A percentile compares a stretch with the other conserved stretches of the same genome.
phyloP scores from a whole-genome alignment of 1,140 invertebrate genomes.

The Babylonia areolata region DNA sequence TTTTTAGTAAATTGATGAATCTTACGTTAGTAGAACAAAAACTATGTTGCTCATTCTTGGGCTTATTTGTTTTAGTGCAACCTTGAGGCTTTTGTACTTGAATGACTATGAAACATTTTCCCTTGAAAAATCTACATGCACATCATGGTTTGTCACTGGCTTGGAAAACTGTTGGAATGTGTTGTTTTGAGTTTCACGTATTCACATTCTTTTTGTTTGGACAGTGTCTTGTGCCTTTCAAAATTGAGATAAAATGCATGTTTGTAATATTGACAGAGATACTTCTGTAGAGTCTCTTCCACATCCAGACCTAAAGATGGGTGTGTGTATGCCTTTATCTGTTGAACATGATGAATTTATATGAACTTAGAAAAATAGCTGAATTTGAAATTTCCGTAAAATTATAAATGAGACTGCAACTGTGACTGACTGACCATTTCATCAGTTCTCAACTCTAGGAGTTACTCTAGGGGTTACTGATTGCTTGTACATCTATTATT shows the following conservation, averaged over 20 bases:
- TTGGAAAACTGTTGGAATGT: not conserved
- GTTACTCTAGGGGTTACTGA: too few species aligned
- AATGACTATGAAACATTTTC: not conserved
- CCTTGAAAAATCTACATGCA: not conserved
- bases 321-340: too few species aligned
- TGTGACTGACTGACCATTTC: too few species aligned
- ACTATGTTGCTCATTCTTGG: not conserved
- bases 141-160: not conserved
- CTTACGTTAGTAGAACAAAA: too few species aligned
- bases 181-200: not conserved
- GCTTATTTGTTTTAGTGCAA: not conserved
- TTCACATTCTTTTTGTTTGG: not conserved
- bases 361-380: too few species aligned
- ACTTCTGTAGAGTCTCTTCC: not conserved
- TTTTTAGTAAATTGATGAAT: too few species aligned
- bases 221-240: not conserved
- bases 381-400: too few species aligned
- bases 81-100: constrained; percentile 3
- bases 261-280: not conserved
- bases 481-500: too few species aligned
- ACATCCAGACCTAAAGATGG: not conserved
- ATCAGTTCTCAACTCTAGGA: too few species aligned
- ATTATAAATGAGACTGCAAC: too few species aligned
- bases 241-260: not conserved
- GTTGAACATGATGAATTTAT: too few species aligned